Base-by-base conservation (phyloP, 1,140 invertebrate species). In the Neomicropteryx cornuta region DNA sequence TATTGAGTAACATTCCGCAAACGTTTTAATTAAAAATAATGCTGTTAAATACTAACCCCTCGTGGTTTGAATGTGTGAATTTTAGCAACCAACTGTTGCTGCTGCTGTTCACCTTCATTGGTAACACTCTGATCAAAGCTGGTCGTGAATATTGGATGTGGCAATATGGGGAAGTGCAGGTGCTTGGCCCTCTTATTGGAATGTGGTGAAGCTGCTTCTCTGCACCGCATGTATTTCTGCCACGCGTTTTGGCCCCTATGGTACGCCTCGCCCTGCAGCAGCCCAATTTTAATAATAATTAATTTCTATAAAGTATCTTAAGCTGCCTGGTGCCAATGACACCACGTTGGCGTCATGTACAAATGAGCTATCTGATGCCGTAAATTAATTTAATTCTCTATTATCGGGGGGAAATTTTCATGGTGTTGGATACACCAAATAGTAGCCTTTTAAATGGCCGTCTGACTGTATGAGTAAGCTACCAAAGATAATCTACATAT, bases 201-300 rank as follows among this genome's bases (percentile, higher is more conserved):
- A 59, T 97, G 95, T 2, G 70, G 67, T 0, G 92, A 93, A 0
- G 96, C 85, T 3, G 76, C 71, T 20, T 88, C 87, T 40, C 94
- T 68, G 23, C 92, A 92, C 48, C 75, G 73, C 1, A 89, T 47
- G 63, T 97, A 98, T 46, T 95, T 85, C 50, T 84, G 81, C 66
- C 91, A 94, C 2, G 87, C 94, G 58, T 96, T 97, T 6, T 73
- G 71, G 44, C 83, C 81, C 1, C 89, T 87, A 40, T 81, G 77
- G 41, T 73, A 64, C 56, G 90, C 76, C 43, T 80, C 81, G 35
- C 62, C 60, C 86, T 90, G 50, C 22, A 49, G 40, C 37, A 21
- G 17, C 3, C 0, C 28, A 20, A 28, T 4, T 33, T 3, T 22
- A 38, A 43, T 16, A 21, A 27, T 36, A 16, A 20, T n/a, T n/a